Conservation (phyloP, 2,797 vertebrate genomes). For the Poeciliopsis presidionis region DNA sequence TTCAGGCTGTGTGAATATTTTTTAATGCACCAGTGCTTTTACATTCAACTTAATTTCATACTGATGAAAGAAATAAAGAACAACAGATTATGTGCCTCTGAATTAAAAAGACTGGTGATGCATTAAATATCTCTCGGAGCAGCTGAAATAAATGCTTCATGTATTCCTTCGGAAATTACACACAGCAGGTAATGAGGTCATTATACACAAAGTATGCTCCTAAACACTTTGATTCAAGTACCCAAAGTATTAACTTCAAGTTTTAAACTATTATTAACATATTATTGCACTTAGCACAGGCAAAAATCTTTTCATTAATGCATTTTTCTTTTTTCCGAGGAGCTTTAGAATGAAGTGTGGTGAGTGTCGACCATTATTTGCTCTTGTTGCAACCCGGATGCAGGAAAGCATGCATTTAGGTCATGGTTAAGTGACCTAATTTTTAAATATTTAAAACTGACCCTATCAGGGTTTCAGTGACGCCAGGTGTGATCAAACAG, state of each 20-base stretch:
- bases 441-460: background rate
- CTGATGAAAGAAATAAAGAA: background rate
- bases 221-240: background rate
- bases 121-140: background rate
- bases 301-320: background rate
- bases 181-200: background rate
- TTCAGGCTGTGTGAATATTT: background rate
- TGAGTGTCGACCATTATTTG: background rate
- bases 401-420: background rate
- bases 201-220: background rate
- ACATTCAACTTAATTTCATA: background rate
- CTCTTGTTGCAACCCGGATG: constrained; percentile 11
- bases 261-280: background rate
- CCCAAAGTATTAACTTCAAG: background rate
- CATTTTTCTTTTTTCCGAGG: background rate
- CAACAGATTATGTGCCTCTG: background rate
- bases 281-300: background rate
- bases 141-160: background rate
- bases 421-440: background rate
- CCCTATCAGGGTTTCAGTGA: constrained; percentile 3
- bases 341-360: constrained; percentile 3
- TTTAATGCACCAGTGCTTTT: background rate
- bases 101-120: constrained; percentile 3
- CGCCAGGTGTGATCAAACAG: background rate
- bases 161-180: background rate